Evolutionary conservation across 2,113 vertebrate genomes (phyloP).

Genomic region (Montifringilla adamsi): DNA sequence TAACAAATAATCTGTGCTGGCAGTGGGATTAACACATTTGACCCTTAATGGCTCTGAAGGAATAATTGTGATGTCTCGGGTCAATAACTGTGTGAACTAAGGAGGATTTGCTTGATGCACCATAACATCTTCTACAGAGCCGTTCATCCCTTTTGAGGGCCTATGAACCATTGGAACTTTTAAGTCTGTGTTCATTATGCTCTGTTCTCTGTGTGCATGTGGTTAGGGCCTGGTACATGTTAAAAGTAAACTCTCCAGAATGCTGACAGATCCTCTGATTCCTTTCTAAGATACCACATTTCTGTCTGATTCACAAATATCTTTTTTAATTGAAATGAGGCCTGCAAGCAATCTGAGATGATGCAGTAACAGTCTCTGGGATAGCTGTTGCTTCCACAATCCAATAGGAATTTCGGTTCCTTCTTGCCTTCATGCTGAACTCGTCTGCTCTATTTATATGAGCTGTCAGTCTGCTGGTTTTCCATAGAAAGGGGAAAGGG

Average conservation of each 20-base stretch:
- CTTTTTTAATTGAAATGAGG: background rate
- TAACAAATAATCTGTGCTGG: slow-evolving; percentile 55
- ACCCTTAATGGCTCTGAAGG: slow-evolving; percentile 59
- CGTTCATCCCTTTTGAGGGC: slow-evolving; percentile 17
- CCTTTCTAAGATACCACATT: background rate
- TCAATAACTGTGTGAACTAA: slow-evolving; percentile 55
- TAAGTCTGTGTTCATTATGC: slow-evolving; percentile 10
- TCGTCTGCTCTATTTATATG: background rate
- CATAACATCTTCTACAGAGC: slow-evolving; percentile 12
- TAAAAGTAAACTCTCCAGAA: background rate
- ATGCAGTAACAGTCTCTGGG: background rate
- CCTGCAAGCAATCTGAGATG: background rate
- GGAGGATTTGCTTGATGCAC: slow-evolving; percentile 50
- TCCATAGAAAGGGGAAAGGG: background rate
- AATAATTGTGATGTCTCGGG: slow-evolving; percentile 47
- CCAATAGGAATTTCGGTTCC: background rate
- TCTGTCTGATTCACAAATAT: background rate
- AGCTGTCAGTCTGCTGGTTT: background rate
- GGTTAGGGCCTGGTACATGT: background rate
- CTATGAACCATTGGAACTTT: slow-evolving; percentile 37
- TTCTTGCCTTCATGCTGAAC: background rate
- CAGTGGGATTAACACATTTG: slow-evolving; percentile 55
- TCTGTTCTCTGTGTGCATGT: background rate
- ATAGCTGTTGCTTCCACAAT: background rate
- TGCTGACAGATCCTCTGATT: background rate